Conservation (phyloP, 2,113 vertebrate genomes). For the Mormyrus iriodes region DNA sequence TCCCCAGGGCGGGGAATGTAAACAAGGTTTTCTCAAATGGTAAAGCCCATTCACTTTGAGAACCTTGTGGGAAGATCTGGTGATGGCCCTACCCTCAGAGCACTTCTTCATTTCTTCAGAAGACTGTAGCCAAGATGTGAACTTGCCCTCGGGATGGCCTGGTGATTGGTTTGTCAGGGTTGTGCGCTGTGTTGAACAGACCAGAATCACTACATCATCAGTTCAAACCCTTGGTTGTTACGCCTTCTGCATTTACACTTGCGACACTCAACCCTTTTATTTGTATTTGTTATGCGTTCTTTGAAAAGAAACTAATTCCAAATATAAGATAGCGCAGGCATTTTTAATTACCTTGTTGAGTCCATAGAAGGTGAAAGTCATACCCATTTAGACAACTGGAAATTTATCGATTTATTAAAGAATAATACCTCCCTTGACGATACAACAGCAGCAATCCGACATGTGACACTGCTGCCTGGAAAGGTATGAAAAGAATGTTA, state of each 20-base stretch:
- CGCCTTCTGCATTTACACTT: not conserved
- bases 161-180: conserved; percentile 76
- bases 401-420: not conserved
- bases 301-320: not conserved
- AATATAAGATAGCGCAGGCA: not conserved
- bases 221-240: not conserved
- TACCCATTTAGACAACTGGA: not conserved
- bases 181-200: conserved; percentile 52
- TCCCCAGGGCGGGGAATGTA: not conserved
- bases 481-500: not conserved
- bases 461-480: not conserved
- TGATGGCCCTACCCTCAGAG: conserved; percentile 69
- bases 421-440: not conserved
- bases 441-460: not conserved
- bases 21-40: not conserved
- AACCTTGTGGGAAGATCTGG: not conserved
- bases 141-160: conserved; percentile 64
- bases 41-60: not conserved
- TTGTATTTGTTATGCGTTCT: not conserved
- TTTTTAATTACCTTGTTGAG: not conserved
- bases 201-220: not conserved
- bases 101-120: conserved; percentile 91
- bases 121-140: conserved; percentile 78
- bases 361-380: not conserved
- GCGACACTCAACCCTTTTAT: not conserved